These are phyloP conservation scores for Acronicta alni DNA, from an alignment of 2,888 invertebrate genomes.

Conservation along the genomic window DNA sequence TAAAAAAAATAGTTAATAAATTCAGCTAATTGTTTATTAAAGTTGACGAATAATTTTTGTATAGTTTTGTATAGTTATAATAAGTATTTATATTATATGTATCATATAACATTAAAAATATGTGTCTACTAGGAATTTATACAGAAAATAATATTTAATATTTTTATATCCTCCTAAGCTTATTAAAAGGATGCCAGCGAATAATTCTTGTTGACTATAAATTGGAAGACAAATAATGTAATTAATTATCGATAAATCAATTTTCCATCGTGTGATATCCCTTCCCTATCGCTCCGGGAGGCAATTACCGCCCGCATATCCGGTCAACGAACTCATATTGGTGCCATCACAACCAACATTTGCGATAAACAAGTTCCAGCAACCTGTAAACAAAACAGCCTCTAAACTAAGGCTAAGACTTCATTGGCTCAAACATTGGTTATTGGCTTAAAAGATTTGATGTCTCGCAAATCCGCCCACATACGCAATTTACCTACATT, in stretches of 20 bases:
- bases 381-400: slow-evolving; percentile 10
- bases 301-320: slow-evolving; percentile 67
- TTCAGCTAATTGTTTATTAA: no score
- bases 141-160: no score
- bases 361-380: slow-evolving; percentile 19
- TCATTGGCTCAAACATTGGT: slow-evolving; percentile 46
- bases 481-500: slow-evolving; percentile 25
- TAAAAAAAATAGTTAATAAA: no score
- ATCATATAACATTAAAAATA: no score
- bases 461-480: slow-evolving; percentile 22
- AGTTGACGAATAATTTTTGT: no score
- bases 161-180: no score
- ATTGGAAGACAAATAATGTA: slow-evolving; percentile 16
- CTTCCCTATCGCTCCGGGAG: slow-evolving; percentile 64
- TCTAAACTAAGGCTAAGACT: slow-evolving; percentile 2
- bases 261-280: slow-evolving; percentile 52
- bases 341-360: slow-evolving; percentile 37
- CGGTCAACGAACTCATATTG: slow-evolving; percentile 64
- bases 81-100: no score
- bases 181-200: no score
- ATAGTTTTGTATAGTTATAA: no score
- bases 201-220: slow-evolving; percentile 7
- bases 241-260: slow-evolving; percentile 53
- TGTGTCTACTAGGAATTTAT: no score
- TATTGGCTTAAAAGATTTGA: slow-evolving; percentile 15